Percentiles rank a stretch among this genome's conserved stretches.
These are phyloP conservation scores for Drosophila mercatorum DNA, from an alignment of 2,888 invertebrate genomes.

Conservation along the genomic window DNA sequence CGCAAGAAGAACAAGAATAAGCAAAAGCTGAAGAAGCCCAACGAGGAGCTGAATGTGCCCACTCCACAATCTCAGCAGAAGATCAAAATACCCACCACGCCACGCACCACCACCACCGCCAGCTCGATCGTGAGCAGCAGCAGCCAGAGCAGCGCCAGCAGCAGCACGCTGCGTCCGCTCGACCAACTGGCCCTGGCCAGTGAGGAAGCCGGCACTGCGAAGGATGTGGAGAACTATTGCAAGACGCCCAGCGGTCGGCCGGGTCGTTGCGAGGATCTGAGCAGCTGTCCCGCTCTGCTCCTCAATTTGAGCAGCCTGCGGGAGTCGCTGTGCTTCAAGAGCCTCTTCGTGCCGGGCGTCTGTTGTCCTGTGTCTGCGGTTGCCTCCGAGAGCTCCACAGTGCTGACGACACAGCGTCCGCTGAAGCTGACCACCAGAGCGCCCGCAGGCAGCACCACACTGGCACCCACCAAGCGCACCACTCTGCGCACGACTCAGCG, in stretches of 20 bases:
- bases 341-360: slow-evolving; percentile 95
- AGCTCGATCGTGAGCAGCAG: slow-evolving; percentile 30
- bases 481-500: slow-evolving; percentile 76
- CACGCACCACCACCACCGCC: slow-evolving; percentile 71
- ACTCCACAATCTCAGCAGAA: slow-evolving; percentile 64
- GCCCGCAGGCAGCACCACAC: slow-evolving; percentile 64
- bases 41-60: slow-evolving; percentile 60
- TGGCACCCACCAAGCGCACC: slow-evolving; percentile 83
- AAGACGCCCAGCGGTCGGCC: slow-evolving; percentile 92
- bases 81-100: slow-evolving; percentile 73
- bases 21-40: slow-evolving; percentile 81
- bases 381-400: slow-evolving; percentile 69
- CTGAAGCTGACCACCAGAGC: slow-evolving; percentile 78
- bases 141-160: slow-evolving; percentile 14
- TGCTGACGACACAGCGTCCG: slow-evolving; percentile 82
- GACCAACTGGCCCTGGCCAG: slow-evolving; percentile 83
- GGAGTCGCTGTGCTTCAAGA: slow-evolving; percentile 95
- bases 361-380: slow-evolving; percentile 89
- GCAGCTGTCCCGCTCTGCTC: slow-evolving; percentile 93
- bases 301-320: slow-evolving; percentile 92
- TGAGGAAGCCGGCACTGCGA: slow-evolving; percentile 84
- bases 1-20: slow-evolving; percentile 81
- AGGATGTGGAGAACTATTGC: slow-evolving; percentile 88
- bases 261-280: slow-evolving; percentile 94
- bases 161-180: slow-evolving; percentile 51